These are phyloP conservation scores for Dichetophora obliterata DNA, from an alignment of 2,888 invertebrate genomes.

Conservation along the genomic window DNA sequence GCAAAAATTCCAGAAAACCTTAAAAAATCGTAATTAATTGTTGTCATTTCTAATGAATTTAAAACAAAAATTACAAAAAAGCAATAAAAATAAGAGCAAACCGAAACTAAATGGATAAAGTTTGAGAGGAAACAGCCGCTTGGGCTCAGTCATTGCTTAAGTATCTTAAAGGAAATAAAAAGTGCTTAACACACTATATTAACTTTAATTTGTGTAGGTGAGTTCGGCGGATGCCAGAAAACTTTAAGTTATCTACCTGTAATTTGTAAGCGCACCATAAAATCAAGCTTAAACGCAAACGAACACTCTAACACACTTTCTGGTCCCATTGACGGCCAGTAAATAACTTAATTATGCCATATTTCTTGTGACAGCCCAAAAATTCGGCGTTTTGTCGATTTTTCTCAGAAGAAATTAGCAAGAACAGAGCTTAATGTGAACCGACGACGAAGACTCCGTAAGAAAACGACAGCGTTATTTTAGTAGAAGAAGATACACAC, in stretches of 20 bases:
- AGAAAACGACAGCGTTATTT: neutral
- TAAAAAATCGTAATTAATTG: conserved; percentile 29
- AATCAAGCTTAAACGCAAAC: conserved; percentile 10
- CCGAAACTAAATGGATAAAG: neutral
- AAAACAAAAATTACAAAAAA: neutral
- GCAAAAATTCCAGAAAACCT: conserved; percentile 6
- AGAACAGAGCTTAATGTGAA: conserved; percentile 9
- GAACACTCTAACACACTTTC: neutral
- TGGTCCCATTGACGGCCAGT: conserved; percentile 1
- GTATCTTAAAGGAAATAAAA: neutral
- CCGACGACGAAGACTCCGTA: neutral
- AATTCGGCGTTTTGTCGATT: conserved; percentile 23
- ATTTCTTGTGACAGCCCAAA: conserved; percentile 2
- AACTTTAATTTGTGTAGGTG: conserved; percentile 22
- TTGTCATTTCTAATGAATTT: conserved; percentile 30
- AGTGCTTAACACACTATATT: neutral
- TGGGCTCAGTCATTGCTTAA: neutral
- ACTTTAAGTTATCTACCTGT: neutral
- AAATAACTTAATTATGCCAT: conserved; percentile 35
- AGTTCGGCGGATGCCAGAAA: neutral
- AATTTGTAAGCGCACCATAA: conserved; percentile 29
- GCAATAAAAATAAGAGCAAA: neutral
- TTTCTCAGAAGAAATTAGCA: conserved; percentile 37
- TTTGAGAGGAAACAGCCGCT: neutral
- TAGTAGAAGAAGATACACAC: neutral